phyloP scores from a whole-genome alignment of 2,113 vertebrate genomes.

The Hippocampus abdominalis region DNA sequence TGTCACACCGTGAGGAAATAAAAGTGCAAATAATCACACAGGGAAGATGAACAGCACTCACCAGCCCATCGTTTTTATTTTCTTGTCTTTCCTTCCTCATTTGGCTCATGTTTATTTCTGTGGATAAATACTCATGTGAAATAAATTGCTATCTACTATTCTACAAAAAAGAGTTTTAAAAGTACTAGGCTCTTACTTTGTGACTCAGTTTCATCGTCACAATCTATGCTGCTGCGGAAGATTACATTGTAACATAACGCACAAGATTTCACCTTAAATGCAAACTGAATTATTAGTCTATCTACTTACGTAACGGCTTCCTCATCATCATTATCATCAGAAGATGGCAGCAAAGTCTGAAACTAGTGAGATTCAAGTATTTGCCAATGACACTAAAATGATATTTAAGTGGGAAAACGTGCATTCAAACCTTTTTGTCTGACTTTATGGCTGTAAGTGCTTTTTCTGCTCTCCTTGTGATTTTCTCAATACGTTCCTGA shows the following conservation, averaged over 20 bases:
- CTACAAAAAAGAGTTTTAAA: not conserved
- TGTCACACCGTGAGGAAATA: not conserved
- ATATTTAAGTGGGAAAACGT: not conserved
- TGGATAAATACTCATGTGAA: not conserved
- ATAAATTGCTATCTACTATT: not conserved
- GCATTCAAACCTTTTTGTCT: slow-evolving; percentile 40
- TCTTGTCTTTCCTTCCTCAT: not conserved
- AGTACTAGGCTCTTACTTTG: slow-evolving; percentile 19
- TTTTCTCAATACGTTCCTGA: slow-evolving; percentile 48
- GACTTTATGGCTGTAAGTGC: slow-evolving; percentile 36
- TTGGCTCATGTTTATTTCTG: not conserved
- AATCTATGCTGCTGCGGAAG: slow-evolving; percentile 19
- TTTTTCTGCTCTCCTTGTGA: slow-evolving; percentile 52
- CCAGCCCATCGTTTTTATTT: not conserved
- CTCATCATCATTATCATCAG: accelerated
- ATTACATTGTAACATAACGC: not conserved
- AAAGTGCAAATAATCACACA: not conserved
- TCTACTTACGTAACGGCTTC: slow-evolving; percentile 18
- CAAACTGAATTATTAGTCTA: not conserved
- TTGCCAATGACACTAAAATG: not conserved
- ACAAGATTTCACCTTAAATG: not conserved
- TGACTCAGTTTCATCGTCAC: not conserved
- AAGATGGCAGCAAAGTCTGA: slow-evolving; percentile 12
- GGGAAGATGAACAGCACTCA: not conserved
- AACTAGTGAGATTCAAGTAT: slow-evolving; percentile 3